These are phyloP conservation scores for Strix uralensis DNA, from an alignment of 2,113 vertebrate genomes.

Conservation along the genomic window DNA sequence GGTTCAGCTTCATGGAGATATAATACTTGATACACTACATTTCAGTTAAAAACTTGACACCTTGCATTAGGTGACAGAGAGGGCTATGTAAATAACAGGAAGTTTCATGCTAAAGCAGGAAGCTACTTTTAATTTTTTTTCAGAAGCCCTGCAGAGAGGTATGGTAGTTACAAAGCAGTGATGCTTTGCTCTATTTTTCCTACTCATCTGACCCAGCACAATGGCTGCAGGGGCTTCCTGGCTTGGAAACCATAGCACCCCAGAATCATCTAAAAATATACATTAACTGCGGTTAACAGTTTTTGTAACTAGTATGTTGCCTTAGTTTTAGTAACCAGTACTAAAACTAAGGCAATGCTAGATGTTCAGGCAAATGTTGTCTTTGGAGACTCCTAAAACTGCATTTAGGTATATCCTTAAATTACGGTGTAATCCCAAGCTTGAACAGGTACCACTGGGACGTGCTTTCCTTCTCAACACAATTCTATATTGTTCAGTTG, in stretches of 20 bases:
- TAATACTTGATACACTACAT: not conserved
- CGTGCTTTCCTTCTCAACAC: not conserved
- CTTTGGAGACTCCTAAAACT: constrained; percentile 5
- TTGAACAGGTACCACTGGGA: constrained; percentile 61
- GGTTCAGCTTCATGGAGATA: not conserved
- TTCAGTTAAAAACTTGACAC: constrained; percentile 4
- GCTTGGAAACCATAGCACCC: constrained; percentile 49
- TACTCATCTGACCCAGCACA: not conserved
- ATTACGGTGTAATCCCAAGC: not conserved
- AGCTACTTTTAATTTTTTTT: constrained; percentile 35
- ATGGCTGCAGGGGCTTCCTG: constrained; percentile 42
- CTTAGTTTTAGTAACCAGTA: not conserved
- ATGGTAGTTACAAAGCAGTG: constrained; percentile 25
- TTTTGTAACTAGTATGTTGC: no score
- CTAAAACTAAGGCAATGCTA: not conserved
- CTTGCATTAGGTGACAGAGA: constrained; percentile 22
- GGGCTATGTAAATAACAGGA: constrained; percentile 59
- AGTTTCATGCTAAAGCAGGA: constrained; percentile 59
- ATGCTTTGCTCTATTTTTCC: constrained; percentile 10
- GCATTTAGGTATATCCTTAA: not conserved
- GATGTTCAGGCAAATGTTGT: not conserved
- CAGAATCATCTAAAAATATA: constrained; percentile 20
- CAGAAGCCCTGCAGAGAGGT: constrained; percentile 36
- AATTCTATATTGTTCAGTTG: not conserved
- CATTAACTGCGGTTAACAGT: not conserved